phyloP scores from a whole-genome alignment of 2,797 vertebrate genomes.

The Ceryle rudis region DNA sequence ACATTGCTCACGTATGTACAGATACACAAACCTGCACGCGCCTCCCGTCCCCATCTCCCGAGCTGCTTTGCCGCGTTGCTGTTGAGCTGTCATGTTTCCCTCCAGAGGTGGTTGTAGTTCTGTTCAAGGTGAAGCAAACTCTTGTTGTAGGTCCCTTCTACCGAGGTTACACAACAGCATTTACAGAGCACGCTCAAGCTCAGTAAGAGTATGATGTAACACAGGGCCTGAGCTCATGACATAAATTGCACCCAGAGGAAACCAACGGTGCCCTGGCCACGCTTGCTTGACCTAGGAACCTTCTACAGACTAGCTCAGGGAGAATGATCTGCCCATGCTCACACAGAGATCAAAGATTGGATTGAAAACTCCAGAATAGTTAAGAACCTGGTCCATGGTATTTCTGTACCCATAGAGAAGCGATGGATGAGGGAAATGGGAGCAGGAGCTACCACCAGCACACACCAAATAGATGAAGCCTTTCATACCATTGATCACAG shows the following conservation, averaged over 20 bases:
- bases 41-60: not conserved
- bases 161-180: not conserved
- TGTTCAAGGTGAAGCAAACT: not conserved
- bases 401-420: not conserved
- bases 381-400: not conserved
- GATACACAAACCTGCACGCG: rapidly evolving
- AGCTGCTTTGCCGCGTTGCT: not conserved
- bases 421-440: not conserved
- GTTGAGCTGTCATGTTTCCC: conserved; percentile 15
- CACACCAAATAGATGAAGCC: rapidly evolving
- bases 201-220: rapidly evolving
- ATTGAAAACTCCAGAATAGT: not conserved
- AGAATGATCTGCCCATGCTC: rapidly evolving
- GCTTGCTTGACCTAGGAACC: rapidly evolving
- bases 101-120: not conserved
- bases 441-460: not conserved
- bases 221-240: rapidly evolving
- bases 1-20: rapidly evolving
- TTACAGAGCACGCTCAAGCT: not conserved
- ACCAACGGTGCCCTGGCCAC: rapidly evolving
- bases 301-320: not conserved
- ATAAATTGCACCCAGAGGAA: rapidly evolving
- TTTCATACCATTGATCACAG: rapidly evolving
- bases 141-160: not conserved
- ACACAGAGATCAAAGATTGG: not conserved